phyloP scores from a whole-genome alignment of 2,797 vertebrate species.

The Iguana delicatissima region DNA sequence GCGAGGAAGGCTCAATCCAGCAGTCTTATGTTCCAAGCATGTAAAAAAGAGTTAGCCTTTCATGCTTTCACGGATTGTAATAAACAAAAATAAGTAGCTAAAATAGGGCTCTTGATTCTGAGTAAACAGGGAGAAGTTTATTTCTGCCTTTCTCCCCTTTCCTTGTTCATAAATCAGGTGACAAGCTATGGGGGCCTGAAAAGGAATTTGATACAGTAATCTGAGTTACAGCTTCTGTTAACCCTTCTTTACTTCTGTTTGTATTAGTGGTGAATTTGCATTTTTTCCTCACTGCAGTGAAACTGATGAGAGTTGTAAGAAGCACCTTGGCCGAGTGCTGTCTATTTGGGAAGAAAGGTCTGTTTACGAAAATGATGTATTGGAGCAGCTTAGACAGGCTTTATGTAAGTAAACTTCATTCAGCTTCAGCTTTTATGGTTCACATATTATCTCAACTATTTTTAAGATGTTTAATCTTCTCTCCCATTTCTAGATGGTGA shows the following conservation, averaged over 20 bases:
- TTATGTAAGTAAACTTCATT: slow-evolving; percentile 87
- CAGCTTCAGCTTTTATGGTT: slow-evolving; percentile 26
- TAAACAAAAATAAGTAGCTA: background rate
- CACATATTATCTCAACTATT: slow-evolving; percentile 48
- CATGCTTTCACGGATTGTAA: background rate
- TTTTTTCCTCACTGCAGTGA: slow-evolving; percentile 81
- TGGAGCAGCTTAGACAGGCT: slow-evolving; percentile 94
- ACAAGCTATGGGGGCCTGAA: background rate
- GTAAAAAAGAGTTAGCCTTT: background rate
- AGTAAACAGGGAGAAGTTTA: background rate
- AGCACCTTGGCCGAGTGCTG: slow-evolving; percentile 93
- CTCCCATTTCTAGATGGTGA: slow-evolving; percentile 86
- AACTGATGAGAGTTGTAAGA: slow-evolving; percentile 95
- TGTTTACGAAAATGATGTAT: slow-evolving; percentile 94
- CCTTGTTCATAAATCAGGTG: background rate
- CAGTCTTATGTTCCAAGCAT: background rate
- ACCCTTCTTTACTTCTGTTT: background rate
- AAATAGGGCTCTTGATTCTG: background rate
- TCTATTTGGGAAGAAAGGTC: slow-evolving; percentile 99
- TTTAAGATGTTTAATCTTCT: slow-evolving; percentile 42
- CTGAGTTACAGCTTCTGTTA: background rate
- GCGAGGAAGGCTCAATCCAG: background rate
- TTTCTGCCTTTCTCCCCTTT: background rate
- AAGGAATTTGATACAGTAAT: background rate
- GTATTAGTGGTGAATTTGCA: slow-evolving; percentile 17